A percentile compares a stretch with the other conserved stretches of the same genome.
Conservation (phyloP, 2,888 invertebrate species). For the Ectemnius lituratus region DNA sequence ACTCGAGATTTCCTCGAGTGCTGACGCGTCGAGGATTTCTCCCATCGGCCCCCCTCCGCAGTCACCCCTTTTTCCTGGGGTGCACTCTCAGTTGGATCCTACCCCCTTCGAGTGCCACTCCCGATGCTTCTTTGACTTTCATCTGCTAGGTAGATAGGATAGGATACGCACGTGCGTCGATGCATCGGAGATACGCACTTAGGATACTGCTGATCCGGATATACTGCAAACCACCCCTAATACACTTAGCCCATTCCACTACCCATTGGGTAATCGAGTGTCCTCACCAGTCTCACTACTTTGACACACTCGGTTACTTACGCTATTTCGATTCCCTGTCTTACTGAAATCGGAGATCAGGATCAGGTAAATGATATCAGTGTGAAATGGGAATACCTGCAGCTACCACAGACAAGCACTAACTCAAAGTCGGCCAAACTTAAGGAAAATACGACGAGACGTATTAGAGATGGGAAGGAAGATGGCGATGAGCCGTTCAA, state of each 20-base stretch:
- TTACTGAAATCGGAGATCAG: no score
- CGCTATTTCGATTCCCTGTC: no score
- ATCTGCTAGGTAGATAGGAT: neutral
- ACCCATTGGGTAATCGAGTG: neutral
- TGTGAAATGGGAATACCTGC: no score
- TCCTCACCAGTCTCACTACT: no score
- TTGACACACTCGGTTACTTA: no score
- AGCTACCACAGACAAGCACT: no score
- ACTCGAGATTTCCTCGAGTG: constrained; percentile 22
- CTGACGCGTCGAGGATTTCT: constrained; percentile 13
- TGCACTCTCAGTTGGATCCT: neutral
- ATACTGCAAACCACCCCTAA: no score
- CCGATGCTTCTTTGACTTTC: neutral
- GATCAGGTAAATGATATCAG: no score
- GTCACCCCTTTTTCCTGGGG: neutral
- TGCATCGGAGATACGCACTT: neutral
- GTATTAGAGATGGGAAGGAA: constrained; percentile 28
- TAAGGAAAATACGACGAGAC: constrained; percentile 27
- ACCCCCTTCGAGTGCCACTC: constrained; percentile 3
- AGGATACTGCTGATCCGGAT: constrained; percentile 4
- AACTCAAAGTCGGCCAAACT: constrained; percentile 20
- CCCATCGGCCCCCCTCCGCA: neutral
- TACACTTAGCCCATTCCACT: no score
- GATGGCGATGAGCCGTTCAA: constrained; percentile 65
- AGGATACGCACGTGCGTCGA: neutral